A percentile compares a stretch with the other conserved stretches of the same genome.
Evolutionary conservation across 1,140 invertebrate genomes (phyloP).

Genomic region (Anagrus nilaparvatae): DNA sequence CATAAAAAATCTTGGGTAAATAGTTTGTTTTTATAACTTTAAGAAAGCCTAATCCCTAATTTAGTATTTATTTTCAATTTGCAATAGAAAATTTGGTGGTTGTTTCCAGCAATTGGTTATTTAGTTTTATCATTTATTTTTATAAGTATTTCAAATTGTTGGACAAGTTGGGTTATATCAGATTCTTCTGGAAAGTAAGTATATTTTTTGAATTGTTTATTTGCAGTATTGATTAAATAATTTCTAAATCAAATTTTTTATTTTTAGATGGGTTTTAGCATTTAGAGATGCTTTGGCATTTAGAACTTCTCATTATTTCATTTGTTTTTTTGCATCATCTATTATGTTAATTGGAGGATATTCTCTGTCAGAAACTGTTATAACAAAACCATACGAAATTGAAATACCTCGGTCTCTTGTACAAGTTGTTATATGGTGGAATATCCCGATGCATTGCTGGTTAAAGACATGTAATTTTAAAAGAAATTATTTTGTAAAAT

Average conservation of each 20-base stretch:
- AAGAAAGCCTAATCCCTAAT: conserved; percentile 1
- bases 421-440: conserved; percentile 89
- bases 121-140: conserved; percentile 52
- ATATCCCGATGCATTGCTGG: conserved; percentile 94
- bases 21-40: not conserved
- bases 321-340: conserved; percentile 74
- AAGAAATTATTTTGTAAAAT: conserved; percentile 7
- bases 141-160: conserved; percentile 71
- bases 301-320: conserved; percentile 89
- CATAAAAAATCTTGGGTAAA: conserved; percentile 12
- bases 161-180: conserved; percentile 61
- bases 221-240: no score
- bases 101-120: conserved; percentile 50
- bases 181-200: conserved; percentile 49
- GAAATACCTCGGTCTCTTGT: conserved; percentile 87
- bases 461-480: conserved; percentile 69
- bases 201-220: conserved; percentile 8
- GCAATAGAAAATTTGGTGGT: conserved; percentile 44
- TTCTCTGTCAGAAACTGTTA: conserved; percentile 42
- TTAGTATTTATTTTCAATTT: conserved; percentile 14
- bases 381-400: conserved; percentile 66
- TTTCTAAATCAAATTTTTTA: conserved; percentile 14
- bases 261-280: conserved; percentile 60
- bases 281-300: conserved; percentile 86
- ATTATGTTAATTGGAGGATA: conserved; percentile 63